A percentile compares a stretch with the other conserved stretches of the same genome.
phyloP scores from a whole-genome alignment of 1,140 invertebrate species.

The Asbolus verrucosus region DNA sequence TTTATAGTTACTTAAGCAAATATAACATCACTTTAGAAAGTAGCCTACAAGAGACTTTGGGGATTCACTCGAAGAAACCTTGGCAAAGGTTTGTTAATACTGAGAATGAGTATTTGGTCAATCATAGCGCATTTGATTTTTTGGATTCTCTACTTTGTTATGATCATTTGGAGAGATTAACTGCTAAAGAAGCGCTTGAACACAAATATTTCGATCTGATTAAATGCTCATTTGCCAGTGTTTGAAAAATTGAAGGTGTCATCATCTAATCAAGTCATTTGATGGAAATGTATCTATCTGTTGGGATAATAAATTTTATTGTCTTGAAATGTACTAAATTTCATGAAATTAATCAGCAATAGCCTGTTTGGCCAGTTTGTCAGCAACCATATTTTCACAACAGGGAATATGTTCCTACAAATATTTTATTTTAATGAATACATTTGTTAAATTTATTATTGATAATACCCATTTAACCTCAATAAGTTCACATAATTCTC shows the following conservation, averaged over 20 bases:
- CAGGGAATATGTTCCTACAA: not conserved
- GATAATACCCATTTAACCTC: conserved; percentile 77
- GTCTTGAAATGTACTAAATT: no score
- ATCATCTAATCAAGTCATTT: not conserved
- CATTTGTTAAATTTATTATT: not conserved
- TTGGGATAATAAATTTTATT: conserved; percentile 2
- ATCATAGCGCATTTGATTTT: conserved; percentile 97
- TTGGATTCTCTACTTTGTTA: conserved; percentile 97
- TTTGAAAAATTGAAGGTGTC: conserved; percentile 12
- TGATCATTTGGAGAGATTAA: conserved; percentile 98
- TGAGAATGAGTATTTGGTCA: conserved; percentile 98
- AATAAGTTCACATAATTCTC: conserved; percentile 70
- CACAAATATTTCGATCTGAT: conserved; percentile 89
- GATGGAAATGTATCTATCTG: not conserved
- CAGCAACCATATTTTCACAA: no score
- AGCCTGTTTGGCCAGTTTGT: no score
- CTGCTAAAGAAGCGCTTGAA: conserved; percentile 98
- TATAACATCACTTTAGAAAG: conserved; percentile 99
- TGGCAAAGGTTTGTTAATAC: conserved; percentile 99
- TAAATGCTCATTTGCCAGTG: conserved; percentile 7
- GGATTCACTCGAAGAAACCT: conserved; percentile 96
- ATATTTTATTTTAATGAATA: not conserved
- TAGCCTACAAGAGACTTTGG: conserved; percentile 96
- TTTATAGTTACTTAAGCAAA: conserved; percentile 98
- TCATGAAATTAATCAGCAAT: no score